Evolutionary conservation across 2,888 invertebrate species (phyloP).

Genomic region (Erynnis tages): DNA sequence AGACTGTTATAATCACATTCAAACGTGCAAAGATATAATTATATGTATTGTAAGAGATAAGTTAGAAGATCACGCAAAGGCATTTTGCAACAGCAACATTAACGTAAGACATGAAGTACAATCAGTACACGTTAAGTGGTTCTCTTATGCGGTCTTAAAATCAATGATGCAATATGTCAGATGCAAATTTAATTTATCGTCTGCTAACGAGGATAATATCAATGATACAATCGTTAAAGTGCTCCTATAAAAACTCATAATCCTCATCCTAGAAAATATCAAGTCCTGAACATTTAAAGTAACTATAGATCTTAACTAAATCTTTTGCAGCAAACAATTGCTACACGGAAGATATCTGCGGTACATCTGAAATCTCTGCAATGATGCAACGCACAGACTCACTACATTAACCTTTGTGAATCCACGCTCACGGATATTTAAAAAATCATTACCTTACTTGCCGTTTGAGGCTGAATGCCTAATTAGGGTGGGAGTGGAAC

Average conservation of each 20-base stretch:
- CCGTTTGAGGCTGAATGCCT: not conserved
- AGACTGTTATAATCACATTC: no score
- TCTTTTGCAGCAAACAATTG: no score
- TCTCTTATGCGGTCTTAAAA: not conserved
- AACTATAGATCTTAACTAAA: no score
- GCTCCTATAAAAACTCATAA: no score
- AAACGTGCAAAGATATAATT: no score
- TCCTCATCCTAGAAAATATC: no score
- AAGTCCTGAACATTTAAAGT: no score
- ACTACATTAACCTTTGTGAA: not conserved
- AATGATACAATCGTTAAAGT: no score
- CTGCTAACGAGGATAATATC: not conserved
- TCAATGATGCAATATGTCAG: slow-evolving; percentile 6
- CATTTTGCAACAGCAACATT: not conserved
- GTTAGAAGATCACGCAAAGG: not conserved
- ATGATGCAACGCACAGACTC: not conserved
- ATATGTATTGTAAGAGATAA: not conserved
- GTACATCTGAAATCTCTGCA: not conserved
- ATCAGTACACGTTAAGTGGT: not conserved
- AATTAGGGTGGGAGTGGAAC: no score
- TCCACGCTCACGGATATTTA: not conserved
- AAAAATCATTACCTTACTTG: not conserved
- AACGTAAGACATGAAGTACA: not conserved
- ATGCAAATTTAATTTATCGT: not conserved
- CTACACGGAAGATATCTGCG: not conserved